Evolutionary conservation across 1,140 invertebrate genomes (phyloP), one percentile per base, ranked within the genome.

Genomic region (Caenorhabditis brenneri): DNA sequence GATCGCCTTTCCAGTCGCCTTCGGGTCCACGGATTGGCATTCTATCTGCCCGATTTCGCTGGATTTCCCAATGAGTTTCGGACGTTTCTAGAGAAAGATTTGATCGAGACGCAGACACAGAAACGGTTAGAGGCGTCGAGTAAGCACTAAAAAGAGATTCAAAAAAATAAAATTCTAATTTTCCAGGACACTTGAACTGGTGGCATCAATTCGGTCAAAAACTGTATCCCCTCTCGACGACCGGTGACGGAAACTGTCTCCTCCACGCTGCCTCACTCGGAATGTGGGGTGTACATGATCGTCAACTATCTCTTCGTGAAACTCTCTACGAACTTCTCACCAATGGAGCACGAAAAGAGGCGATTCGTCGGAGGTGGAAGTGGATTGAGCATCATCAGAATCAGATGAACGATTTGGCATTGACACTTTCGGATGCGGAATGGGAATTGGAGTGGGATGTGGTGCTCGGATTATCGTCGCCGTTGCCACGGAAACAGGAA

Each of bases 251-350:
- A 36, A 96, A 96, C 91, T 97, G 95, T 91, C 91, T 96, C 16
- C 93, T 96, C 0, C 95, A 97, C 92, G 95, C 95, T 46, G 95
- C 95, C 0, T 95, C 95, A 10, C 91, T 97, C 22, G 95, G 94
- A 0, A 96, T 96, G 91, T 96, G 95, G 93, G 95, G 95, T 15
- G 95, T 96, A 89, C 95, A 96, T 88, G 95, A 96, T 90, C 92
- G 95, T 87, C 92, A 95, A 82, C 92, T 96, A 78, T 95, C 94
- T 10, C 91, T 96, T 78, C 92, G 95, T 80, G 94, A 95, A 88
- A 94, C 95, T 79, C 91, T 96, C n/a, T 93, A 96, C 90, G 93
- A 93, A 65, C 93, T 94, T 80, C 91, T 97, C 15, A 92, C 93
- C 5, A 91, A 91, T 46, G 93, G 94, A 87, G 92, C 93, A 79